Percentiles rank a stretch among this genome's conserved stretches.
Evolutionary conservation across 2,113 vertebrate genomes (phyloP).

Genomic region (Hymenochirus boettgeri): DNA sequence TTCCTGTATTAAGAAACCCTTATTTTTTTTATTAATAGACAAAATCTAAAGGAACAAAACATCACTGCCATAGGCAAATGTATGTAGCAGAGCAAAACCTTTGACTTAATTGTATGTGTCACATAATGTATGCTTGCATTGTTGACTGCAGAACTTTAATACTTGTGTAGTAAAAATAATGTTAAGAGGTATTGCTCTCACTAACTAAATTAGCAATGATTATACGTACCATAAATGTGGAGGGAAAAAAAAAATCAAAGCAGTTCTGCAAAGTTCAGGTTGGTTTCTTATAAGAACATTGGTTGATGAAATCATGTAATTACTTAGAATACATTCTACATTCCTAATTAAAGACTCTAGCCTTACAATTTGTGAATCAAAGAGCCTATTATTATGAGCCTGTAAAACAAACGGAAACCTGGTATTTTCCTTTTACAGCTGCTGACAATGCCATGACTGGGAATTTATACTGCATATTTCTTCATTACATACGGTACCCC

Average conservation of each 20-base stretch:
- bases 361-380: conserved; percentile 18
- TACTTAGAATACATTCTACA: conserved; percentile 1
- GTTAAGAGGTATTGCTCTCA: neutral
- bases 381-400: conserved; percentile 8
- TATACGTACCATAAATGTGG: conserved; percentile 19
- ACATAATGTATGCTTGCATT: too few relatives aligned
- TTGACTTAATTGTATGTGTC: too few relatives aligned
- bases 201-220: conserved; percentile 19
- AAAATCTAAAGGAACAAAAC: too few relatives aligned
- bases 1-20: too few relatives aligned
- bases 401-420: neutral
- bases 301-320: conserved; percentile 24
- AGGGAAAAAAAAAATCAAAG: neutral
- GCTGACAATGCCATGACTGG: conserved; percentile 2
- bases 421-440: neutral
- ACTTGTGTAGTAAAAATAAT: neutral
- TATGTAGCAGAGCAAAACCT: too few relatives aligned
- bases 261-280: conserved; percentile 8
- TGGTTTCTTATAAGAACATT: conserved; percentile 13
- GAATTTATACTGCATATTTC: neutral
- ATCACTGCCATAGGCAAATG: too few relatives aligned
- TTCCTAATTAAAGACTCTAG: conserved; percentile 7
- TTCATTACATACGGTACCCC: neutral
- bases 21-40: too few relatives aligned
- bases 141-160: too few relatives aligned